Base-by-base conservation (phyloP, 1,140 invertebrate genomes). In the Pollicipes pollicipes region DNA sequence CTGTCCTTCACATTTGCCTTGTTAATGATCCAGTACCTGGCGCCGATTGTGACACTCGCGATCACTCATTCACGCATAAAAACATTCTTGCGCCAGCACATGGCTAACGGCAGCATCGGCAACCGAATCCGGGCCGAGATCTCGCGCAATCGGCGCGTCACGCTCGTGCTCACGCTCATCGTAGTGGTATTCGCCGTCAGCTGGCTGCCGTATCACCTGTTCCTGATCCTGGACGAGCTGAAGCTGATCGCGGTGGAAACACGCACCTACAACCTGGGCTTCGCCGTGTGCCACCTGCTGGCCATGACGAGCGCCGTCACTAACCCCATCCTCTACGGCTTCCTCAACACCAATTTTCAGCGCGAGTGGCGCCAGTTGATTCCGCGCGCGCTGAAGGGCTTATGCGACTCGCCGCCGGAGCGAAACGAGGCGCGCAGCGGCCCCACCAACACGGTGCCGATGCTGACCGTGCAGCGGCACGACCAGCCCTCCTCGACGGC, bases 311-410 rank as follows among this genome's bases (percentile, higher is more conserved):
- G 83, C 0, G 80, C 83, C 2, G 78, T 80, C 30, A 82, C 80
- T 68, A 85, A 85, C 76, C 82, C 83, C 8, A 76, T 85, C 58
- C 77, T 85, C 66, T 85, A 85, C 76, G 83, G 83, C 0, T 84
- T 82, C 80, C 77, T 84, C 69, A 84, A 84, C 74, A 81, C 81
- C 4, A 83, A 82, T 73, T 78, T 83, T 45, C 71, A 81, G 26
- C 74, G 78, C 37, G 81, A 83, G 72, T 76, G 82, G 32, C 30
- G 79, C 45, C 76, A 78, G 32, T 71, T 81, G 29, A 71, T 80
- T 17, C 78, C 78, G 27, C 45, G 69, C 27, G 69, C 71, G 67
- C 32, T 72, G 2, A 71, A 32, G 63, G 73, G 71, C 32, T 45
- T 73, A 32, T 70, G 71, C 70, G 71, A 69, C 75, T 81, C 77